These are phyloP conservation scores for Vidua macroura DNA, from an alignment of 2,113 vertebrate genomes.

Conservation along the genomic window DNA sequence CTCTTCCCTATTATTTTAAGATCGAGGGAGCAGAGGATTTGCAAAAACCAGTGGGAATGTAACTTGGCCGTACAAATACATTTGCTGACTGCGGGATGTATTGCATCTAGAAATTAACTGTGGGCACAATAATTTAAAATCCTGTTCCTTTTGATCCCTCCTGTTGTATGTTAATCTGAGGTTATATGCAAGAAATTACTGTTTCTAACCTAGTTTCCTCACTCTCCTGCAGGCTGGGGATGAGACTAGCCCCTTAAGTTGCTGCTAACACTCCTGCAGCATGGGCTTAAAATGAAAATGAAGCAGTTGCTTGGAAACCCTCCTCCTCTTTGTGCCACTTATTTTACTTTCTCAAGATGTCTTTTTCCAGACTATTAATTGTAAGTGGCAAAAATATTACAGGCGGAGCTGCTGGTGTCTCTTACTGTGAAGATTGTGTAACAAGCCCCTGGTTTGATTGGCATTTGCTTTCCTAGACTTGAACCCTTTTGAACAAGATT, in stretches of 20 bases:
- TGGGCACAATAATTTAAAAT: not conserved
- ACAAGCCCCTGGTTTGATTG: not conserved
- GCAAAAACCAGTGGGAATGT: not conserved
- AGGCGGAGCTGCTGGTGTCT: not conserved
- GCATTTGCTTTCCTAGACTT: not conserved
- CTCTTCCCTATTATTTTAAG: not conserved
- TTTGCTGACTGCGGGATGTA: not conserved
- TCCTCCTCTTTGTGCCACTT: slow-evolving; percentile 52
- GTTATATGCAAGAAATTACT: not conserved
- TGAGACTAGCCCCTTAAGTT: slow-evolving; percentile 22
- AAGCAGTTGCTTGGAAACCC: slow-evolving; percentile 64
- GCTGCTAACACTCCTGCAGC: slow-evolving; percentile 30
- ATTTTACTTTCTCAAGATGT: slow-evolving; percentile 50
- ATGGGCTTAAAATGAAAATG: slow-evolving; percentile 35
- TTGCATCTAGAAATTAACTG: not conserved
- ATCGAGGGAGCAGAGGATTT: not conserved
- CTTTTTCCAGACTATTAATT: slow-evolving; percentile 59
- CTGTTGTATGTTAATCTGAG: not conserved
- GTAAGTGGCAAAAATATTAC: slow-evolving; percentile 57
- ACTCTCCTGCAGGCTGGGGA: not conserved
- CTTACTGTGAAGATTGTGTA: slow-evolving; percentile 23
- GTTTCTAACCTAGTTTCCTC: slow-evolving; percentile 10
- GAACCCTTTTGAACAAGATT: not conserved
- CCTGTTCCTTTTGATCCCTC: not conserved
- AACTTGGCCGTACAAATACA: not conserved